Conservation (phyloP, 2,797 vertebrate genomes). For the Gadopsis marmoratus region DNA sequence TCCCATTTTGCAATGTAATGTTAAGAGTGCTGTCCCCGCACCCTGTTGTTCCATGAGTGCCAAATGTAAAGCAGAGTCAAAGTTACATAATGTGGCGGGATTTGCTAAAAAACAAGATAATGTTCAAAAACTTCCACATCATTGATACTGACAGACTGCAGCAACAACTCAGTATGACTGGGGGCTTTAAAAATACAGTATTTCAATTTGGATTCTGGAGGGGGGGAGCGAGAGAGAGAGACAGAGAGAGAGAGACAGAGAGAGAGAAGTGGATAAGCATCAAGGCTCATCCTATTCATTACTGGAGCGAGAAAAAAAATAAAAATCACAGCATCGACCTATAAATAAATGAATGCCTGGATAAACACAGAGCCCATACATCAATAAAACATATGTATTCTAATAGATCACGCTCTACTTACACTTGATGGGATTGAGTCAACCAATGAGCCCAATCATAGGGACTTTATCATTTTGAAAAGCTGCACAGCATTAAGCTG, state of each 20-base stretch:
- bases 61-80: slow-evolving; percentile 77
- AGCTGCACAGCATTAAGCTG: slow-evolving; percentile 63
- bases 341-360: slow-evolving; percentile 85
- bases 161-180: slow-evolving; percentile 73
- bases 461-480: slow-evolving; percentile 73
- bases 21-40: slow-evolving; percentile 67
- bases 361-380: slow-evolving; percentile 81
- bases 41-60: slow-evolving; percentile 53
- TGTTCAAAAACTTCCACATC: slow-evolving; percentile 80
- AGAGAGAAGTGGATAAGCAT: slow-evolving; percentile 77
- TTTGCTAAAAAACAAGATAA: slow-evolving; percentile 78
- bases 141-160: slow-evolving; percentile 82
- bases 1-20: slow-evolving; percentile 65
- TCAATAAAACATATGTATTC: slow-evolving; percentile 86
- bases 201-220: slow-evolving; percentile 82
- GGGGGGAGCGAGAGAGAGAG: slow-evolving; percentile 30
- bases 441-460: slow-evolving; percentile 77
- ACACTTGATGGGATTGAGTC: slow-evolving; percentile 79
- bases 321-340: slow-evolving; percentile 78
- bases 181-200: slow-evolving; percentile 77
- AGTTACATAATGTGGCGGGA: slow-evolving; percentile 79
- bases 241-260: slow-evolving; percentile 30
- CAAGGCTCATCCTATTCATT: slow-evolving; percentile 85
- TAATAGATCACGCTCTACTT: slow-evolving; percentile 84
- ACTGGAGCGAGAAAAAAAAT: slow-evolving; percentile 69